Conservation (phyloP, 23 tunicate species). For the Trididemnum clinides region DNA sequence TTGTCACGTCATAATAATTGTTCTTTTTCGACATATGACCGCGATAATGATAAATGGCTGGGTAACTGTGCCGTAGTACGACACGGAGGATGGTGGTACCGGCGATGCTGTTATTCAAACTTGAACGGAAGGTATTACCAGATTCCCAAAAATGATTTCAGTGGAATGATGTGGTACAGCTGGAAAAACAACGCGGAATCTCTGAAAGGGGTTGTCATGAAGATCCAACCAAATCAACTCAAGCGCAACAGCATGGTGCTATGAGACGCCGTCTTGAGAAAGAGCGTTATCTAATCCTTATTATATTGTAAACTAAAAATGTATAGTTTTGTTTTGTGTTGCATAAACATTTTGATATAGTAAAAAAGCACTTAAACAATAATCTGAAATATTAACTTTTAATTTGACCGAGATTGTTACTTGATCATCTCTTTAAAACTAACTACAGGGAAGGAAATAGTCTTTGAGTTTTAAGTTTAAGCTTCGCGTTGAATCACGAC, state of each 20-base stretch:
- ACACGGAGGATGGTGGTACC: slow-evolving; percentile 9
- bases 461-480: no score
- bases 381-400: no score
- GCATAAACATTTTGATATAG: no score
- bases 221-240: neutral
- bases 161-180: slow-evolving; percentile 3
- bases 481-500: no score
- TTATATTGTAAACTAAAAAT: no score
- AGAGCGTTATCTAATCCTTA: no score
- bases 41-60: neutral
- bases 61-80: neutral
- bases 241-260: neutral
- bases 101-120: neutral
- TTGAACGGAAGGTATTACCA: neutral
- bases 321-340: no score
- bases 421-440: no score
- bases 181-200: neutral
- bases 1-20: neutral
- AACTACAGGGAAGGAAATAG: no score
- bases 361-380: no score
- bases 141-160: neutral
- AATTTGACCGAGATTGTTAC: no score
- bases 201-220: slow-evolving; percentile 10
- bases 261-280: neutral
- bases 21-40: neutral